Base-by-base conservation (phyloP, 2,888 invertebrate genomes). In the Lysandra bellargus region DNA sequence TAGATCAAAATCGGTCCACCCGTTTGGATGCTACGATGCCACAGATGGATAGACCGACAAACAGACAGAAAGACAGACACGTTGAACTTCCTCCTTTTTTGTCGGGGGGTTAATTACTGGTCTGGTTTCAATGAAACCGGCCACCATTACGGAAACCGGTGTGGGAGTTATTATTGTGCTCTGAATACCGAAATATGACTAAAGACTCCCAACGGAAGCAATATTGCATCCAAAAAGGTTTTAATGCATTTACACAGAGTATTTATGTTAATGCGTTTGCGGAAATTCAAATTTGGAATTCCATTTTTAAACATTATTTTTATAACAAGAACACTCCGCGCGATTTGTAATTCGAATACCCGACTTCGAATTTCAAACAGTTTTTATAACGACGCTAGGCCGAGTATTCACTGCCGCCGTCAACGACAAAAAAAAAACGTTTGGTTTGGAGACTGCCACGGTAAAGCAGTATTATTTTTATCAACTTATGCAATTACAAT, bases 281-380 rank as follows among this genome's bases (percentile, higher is more conserved):
- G 81, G 79, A 83, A 79, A 80, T 83, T 81, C 81, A 82, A 83
- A 83, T 83, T 83, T 81, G 73, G 79, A 82, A 82, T 82, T 82
- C 80, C 81, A 78, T 82, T 80, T 80, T 76, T 80, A 80, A 80
- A 82, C 81, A 81, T 81, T 82, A 83, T 83, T 82, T 82, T 81
- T 81, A 81, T 80, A 82, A 81, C 81, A 81, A 83, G 81, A 82
- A 82, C 83, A 81, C 81, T 83, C 82, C 78, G 60, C 78, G 79
- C 76, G 81, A 83, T 83, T 84, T 83, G 83, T 82, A 81, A 83
- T 83, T 83, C 83, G 81, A 81, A 83, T 83, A 80, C 80, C 80
- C 74, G 80, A 61, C 78, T 79, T 83, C 81, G 83, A 82, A 82
- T 82, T 82, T 82, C 82, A 81, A 82, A 82, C 81, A 81, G 80